phyloP scores from a whole-genome alignment of 2,888 invertebrate genomes.

The Philereme vetulata region DNA sequence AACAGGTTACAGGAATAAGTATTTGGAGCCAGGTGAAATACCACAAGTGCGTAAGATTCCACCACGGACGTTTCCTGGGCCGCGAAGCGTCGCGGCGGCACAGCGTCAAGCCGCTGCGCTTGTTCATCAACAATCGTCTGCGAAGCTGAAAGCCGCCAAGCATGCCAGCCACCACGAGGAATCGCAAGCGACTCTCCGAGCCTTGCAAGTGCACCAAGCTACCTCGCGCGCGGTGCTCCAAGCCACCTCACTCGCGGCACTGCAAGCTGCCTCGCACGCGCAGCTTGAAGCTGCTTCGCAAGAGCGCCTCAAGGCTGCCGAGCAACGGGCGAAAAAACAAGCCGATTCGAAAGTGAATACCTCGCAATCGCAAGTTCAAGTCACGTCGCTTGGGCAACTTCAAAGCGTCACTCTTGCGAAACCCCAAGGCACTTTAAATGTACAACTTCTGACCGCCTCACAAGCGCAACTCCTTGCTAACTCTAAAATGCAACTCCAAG shows the following conservation, averaged over 20 bases:
- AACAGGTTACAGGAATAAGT: slow-evolving; percentile 8
- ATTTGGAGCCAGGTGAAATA: slow-evolving; percentile 24
- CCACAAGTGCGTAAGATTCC: slow-evolving; percentile 10
- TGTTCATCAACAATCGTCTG: not conserved
- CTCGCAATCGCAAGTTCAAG: slow-evolving; percentile 11
- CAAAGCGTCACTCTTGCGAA: slow-evolving; percentile 14
- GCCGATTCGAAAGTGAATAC: not conserved
- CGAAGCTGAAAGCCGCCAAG: slow-evolving; percentile 10
- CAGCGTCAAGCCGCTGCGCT: slow-evolving; percentile 15
- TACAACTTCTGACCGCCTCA: slow-evolving; percentile 10
- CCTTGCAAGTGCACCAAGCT: slow-evolving; percentile 7
- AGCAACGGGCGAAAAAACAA: slow-evolving; percentile 1
- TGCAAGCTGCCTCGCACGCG: slow-evolving; percentile 9
- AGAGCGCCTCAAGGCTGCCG: slow-evolving; percentile 1
- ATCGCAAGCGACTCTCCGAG: slow-evolving; percentile 10
- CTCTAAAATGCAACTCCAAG: slow-evolving; percentile 11
- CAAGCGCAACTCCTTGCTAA: slow-evolving; percentile 14
- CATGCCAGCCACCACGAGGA: slow-evolving; percentile 24
- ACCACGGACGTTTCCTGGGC: slow-evolving; percentile 30
- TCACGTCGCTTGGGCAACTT: not conserved
- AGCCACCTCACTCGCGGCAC: slow-evolving; percentile 19
- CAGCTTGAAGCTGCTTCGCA: slow-evolving; percentile 15
- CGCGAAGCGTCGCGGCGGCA: slow-evolving; percentile 21
- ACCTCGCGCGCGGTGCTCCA: slow-evolving; percentile 19
- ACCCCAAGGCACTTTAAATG: slow-evolving; percentile 8